Percentiles rank a stretch among this genome's conserved stretches.
Evolutionary conservation across 2,113 vertebrate species (phyloP).

Genomic region (Gnathonemus longibarbis): DNA sequence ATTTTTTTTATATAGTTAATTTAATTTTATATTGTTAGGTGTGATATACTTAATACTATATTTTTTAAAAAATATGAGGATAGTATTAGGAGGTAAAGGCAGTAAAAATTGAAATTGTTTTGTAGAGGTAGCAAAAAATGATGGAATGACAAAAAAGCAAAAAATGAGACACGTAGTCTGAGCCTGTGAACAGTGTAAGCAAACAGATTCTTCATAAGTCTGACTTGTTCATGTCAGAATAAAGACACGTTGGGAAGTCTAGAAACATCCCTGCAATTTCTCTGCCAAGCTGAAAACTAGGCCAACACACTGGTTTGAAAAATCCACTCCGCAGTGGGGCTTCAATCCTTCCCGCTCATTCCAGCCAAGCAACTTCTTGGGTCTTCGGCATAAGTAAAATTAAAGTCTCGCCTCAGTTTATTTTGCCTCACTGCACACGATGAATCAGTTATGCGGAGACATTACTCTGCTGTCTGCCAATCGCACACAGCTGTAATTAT

Average conservation of each 20-base stretch:
- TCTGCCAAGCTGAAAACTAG: background rate
- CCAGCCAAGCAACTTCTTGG: background rate
- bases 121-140: background rate
- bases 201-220: background rate
- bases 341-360: background rate
- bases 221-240: background rate
- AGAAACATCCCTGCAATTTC: background rate
- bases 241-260: background rate
- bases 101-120: background rate
- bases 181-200: background rate
- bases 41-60: background rate
- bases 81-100: background rate
- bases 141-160: background rate
- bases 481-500: constrained; percentile 1
- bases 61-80: background rate
- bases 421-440: background rate
- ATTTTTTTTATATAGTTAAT: background rate
- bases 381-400: background rate
- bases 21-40: background rate
- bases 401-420: background rate
- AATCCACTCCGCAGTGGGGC: background rate
- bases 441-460: constrained; percentile 2
- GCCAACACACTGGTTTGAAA: background rate
- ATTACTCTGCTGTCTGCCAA: constrained; percentile 1
- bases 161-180: background rate